These are phyloP conservation scores for Chymomyza caudatula DNA, from an alignment of 2,888 invertebrate species.

Conservation along the genomic window DNA sequence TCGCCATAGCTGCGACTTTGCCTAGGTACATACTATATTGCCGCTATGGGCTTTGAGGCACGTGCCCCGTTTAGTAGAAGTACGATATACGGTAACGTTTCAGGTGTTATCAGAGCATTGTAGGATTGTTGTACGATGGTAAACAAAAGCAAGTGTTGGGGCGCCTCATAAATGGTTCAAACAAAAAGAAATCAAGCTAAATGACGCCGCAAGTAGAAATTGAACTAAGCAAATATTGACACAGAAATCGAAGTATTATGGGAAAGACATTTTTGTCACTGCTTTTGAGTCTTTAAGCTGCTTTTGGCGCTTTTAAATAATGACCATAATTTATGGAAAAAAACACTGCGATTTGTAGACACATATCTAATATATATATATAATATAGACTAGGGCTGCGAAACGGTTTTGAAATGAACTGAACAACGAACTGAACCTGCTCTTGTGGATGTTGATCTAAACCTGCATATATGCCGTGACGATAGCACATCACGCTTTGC, in stretches of 20 bases:
- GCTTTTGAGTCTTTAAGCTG: conserved; percentile 57
- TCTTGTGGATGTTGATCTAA: too few relatives aligned
- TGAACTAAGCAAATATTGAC: conserved; percentile 63
- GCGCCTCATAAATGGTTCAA: conserved; percentile 29
- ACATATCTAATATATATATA: conserved; percentile 13
- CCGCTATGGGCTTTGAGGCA: not conserved
- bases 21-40: not conserved
- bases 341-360: conserved; percentile 20
- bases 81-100: conserved; percentile 37
- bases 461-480: too few relatives aligned
- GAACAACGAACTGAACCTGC: too few relatives aligned
- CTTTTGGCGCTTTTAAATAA: conserved; percentile 58
- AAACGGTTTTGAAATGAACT: too few relatives aligned
- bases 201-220: conserved; percentile 23
- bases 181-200: conserved; percentile 25
- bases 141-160: conserved; percentile 9
- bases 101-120: conserved; percentile 22
- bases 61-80: not conserved
- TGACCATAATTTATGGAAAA: conserved; percentile 55
- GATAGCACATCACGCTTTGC: too few relatives aligned
- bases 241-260: conserved; percentile 6
- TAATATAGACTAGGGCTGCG: too few relatives aligned
- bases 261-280: conserved; percentile 52
- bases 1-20: not conserved
- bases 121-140: conserved; percentile 7